Base-by-base conservation (phyloP, 2,113 vertebrate species). In the Osmerus eperlanus region DNA sequence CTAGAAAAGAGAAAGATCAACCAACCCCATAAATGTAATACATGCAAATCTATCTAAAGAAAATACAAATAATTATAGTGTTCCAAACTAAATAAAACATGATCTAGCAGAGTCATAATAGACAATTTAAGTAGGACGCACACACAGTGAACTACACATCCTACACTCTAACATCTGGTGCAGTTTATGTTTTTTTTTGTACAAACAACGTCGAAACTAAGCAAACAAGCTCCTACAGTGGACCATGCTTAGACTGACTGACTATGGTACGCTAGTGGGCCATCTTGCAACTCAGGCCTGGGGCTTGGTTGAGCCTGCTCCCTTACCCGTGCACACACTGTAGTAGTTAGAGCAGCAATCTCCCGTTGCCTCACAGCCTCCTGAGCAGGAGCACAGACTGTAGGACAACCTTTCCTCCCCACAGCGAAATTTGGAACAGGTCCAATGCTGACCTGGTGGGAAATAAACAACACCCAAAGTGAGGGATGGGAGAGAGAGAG, bases 281-380 rank as follows among this genome's bases (percentile, higher is more conserved):
- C 32, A 36, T 36, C 32, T 4, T 36, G 32, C 4, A 36, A 4
- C 32, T 6, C 53, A 54, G 53, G 53, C 53, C 16, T 8, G 16
- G 16, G 53, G 16, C 53, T 54, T 56, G 3, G 54, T 3, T 1
- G 2, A 56, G 14, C 54, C 54, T 56, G 54, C 58, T 29, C 19
- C 23, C 83, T 91, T 84, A 94, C 94, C 92, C 89, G 89, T 80
- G 77, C 94, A 96, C 55, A 83, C 2, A 0, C 19, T 93, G 23
- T 82, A 81, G 69, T 94, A 95, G 82, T 95, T 85, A 16, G 73
- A 32, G 76, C 94, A 95, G 78, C 94, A 95, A 77, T 94, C 92
- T 19, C 90, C 89, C 64, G 19, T 76, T 70, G 85, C 55, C 74
- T 86, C 68, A 74, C 94, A 96, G 77, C 94, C 92, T 53, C 91